Conservation (phyloP, 2,113 vertebrate genomes). For the Empidonax traillii region DNA sequence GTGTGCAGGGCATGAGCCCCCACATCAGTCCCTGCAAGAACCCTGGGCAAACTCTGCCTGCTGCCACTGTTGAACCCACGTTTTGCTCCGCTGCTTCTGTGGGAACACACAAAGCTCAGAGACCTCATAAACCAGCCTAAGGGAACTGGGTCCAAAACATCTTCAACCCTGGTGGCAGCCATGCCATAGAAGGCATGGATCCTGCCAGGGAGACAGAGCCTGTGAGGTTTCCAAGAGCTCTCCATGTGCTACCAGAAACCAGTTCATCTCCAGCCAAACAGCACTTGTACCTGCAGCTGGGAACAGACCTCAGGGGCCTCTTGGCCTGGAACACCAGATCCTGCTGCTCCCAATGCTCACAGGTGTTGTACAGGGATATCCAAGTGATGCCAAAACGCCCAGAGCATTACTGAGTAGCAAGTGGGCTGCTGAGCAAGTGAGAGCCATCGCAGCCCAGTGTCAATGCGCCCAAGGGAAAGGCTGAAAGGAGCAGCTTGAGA, state of each 20-base stretch:
- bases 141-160: background rate
- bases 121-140: background rate
- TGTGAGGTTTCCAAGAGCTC: background rate
- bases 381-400: background rate
- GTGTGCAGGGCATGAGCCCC: background rate
- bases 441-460: background rate
- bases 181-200: background rate
- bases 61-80: background rate
- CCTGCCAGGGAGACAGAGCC: background rate
- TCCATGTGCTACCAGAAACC: background rate
- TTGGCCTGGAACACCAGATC: background rate
- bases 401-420: fast-evolving
- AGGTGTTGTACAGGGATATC: background rate
- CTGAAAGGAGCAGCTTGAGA: background rate
- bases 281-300: background rate
- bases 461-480: background rate
- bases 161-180: background rate
- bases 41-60: fast-evolving
- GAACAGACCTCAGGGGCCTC: background rate
- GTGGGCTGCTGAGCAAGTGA: background rate
- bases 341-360: fast-evolving
- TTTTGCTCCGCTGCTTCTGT: background rate
- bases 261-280: fast-evolving
- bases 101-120: background rate
- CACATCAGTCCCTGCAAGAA: background rate